phyloP scores from a whole-genome alignment of 2,797 vertebrate genomes.

The Erpetoichthys calabaricus region DNA sequence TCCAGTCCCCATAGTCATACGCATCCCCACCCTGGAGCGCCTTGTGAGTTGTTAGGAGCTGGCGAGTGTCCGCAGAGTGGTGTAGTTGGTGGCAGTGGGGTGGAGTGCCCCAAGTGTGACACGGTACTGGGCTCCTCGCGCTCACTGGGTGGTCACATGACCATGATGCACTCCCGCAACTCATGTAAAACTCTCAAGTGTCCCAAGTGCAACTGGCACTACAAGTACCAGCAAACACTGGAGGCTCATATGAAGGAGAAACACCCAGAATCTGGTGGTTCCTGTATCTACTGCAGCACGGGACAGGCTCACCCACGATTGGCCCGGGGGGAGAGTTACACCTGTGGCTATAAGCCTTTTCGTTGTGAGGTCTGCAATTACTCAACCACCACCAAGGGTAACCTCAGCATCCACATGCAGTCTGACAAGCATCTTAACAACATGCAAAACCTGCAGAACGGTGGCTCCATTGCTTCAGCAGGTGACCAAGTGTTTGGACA shows the following conservation, averaged over 20 bases:
- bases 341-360: slow-evolving; percentile 97
- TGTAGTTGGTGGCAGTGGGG: slow-evolving; percentile 68
- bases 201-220: slow-evolving; percentile 99
- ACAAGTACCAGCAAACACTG: slow-evolving; percentile 99
- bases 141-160: slow-evolving; percentile 96
- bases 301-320: slow-evolving; percentile 92
- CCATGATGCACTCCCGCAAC: slow-evolving; percentile 99
- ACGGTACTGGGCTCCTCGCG: slow-evolving; percentile 90
- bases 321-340: slow-evolving; percentile 96
- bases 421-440: slow-evolving; percentile 98
- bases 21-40: slow-evolving; percentile 65
- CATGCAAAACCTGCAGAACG: slow-evolving; percentile 97
- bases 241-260: slow-evolving; percentile 99
- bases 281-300: slow-evolving; percentile 84
- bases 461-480: slow-evolving; percentile 51
- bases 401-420: slow-evolving; percentile 99
- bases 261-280: slow-evolving; percentile 88
- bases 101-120: slow-evolving; percentile 98
- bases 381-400: slow-evolving; percentile 97
- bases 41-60: slow-evolving; percentile 72
- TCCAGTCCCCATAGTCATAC: slow-evolving; percentile 59
- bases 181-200: slow-evolving; percentile 98
- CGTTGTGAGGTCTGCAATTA: slow-evolving; percentile 98
- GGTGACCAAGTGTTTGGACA: slow-evolving; percentile 91
- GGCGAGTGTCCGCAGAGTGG: slow-evolving; percentile 78